These are phyloP conservation scores for Polypterus bichir DNA, from an alignment of 2,113 vertebrate genomes.

Conservation along the genomic window DNA sequence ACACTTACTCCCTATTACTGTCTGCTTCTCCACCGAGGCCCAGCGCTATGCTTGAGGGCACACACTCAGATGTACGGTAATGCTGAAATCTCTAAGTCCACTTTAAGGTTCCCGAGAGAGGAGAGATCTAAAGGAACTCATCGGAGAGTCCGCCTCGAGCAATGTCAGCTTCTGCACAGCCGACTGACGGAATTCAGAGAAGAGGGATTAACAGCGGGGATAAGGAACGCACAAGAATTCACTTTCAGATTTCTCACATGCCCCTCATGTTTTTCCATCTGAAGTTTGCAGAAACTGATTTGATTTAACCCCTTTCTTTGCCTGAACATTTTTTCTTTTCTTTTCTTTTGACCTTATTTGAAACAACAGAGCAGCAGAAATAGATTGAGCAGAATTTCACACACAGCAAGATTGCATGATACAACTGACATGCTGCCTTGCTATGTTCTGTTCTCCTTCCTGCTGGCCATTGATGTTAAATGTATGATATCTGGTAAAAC, in stretches of 20 bases:
- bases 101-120: conserved; percentile 57
- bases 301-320: conserved; percentile 3
- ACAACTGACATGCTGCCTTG: too few relatives aligned
- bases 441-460: too few relatives aligned
- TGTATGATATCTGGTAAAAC: too few relatives aligned
- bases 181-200: conserved; percentile 55
- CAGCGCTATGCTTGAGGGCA: conserved; percentile 50
- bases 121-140: conserved; percentile 62
- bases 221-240: conserved; percentile 24
- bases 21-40: conserved; percentile 25
- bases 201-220: conserved; percentile 53
- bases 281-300: conserved; percentile 9
- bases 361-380: not conserved
- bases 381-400: too few relatives aligned
- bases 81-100: conserved; percentile 59
- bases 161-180: conserved; percentile 65
- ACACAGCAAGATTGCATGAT: too few relatives aligned
- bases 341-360: conserved; percentile 3
- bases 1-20: conserved; percentile 19
- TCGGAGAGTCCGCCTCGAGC: conserved; percentile 61
- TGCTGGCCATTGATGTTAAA: too few relatives aligned
- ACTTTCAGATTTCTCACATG: conserved; percentile 19
- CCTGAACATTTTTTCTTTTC: conserved; percentile 4
- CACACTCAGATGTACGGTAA: conserved; percentile 40
- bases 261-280: conserved; percentile 39